Conservation (phyloP, 2,113 vertebrate species). For the Gopherus evgoodei region DNA sequence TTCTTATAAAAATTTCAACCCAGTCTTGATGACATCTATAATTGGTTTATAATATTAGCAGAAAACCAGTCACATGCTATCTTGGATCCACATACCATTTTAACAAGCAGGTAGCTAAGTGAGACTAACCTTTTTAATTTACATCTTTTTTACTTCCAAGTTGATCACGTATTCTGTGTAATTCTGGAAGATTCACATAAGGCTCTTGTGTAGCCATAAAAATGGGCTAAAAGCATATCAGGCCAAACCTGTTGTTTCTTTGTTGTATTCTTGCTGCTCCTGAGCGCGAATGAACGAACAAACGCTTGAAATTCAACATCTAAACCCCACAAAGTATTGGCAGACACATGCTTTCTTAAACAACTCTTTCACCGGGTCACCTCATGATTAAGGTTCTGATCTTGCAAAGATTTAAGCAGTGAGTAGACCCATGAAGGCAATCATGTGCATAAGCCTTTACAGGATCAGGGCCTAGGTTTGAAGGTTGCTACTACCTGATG, state of each 20-base stretch:
- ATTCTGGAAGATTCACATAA: slow-evolving; percentile 39
- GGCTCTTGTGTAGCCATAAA: slow-evolving; percentile 46
- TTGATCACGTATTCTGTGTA: slow-evolving; percentile 48
- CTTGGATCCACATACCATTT: slow-evolving; percentile 4
- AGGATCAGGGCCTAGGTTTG: not conserved
- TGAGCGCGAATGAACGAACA: slow-evolving; percentile 43
- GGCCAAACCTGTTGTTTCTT: slow-evolving; percentile 43
- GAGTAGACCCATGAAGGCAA: not conserved
- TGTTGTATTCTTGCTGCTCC: slow-evolving; percentile 34
- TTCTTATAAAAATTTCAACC: not conserved
- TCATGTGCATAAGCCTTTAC: not conserved
- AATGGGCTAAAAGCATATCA: slow-evolving; percentile 40
- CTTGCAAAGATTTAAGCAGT: not conserved
- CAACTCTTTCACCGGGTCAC: not conserved
- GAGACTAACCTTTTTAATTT: slow-evolving; percentile 65
- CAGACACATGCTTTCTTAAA: slow-evolving; percentile 56
- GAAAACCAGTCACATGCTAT: not conserved
- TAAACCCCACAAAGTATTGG: slow-evolving; percentile 45
- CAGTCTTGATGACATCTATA: not conserved
- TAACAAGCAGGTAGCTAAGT: slow-evolving; percentile 48
- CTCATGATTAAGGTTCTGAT: not conserved
- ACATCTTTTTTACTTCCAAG: slow-evolving; percentile 60
- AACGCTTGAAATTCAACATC: slow-evolving; percentile 70
- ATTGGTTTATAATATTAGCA: slow-evolving; percentile 17
- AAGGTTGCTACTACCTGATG: not conserved